Base-by-base conservation (phyloP, 2,113 vertebrate genomes). In the Nibea albiflora region DNA sequence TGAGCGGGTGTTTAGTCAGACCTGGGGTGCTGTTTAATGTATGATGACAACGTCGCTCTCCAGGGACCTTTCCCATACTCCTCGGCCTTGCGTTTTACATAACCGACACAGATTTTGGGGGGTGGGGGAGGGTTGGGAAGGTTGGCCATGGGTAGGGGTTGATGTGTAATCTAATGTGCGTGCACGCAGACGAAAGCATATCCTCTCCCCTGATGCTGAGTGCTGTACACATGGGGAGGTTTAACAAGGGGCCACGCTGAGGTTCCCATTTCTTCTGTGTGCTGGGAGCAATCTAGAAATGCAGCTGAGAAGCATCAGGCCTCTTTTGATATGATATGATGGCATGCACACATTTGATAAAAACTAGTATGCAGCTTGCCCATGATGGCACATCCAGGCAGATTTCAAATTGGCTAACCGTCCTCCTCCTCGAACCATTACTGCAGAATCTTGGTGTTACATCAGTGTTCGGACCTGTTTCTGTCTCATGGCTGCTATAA, bases 11-110 rank as follows among this genome's bases (percentile, higher is more conserved):
- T 95, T 95, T 94, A 93, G 92, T 93, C 91, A 90, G 92, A 94
- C 93, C 90, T 73, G 86, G 76, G 92, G 92, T 94, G 88, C 92
- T 94, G 90, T 95, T 95, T 93, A 92, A 93, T 94, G 93, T 93
- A 94, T 93, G 90, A 94, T 93, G 92, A 94, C 91, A 94, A 88
- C 83, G 85, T 83, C 47, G 81, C 88, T 94, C 92, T 88, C 90
- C 24, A 22, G 90, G 92, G 94, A 93, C 85, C 82, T 89, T 86
- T 87, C 82, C 86, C 89, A 83, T 88, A 85, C 71, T 87, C 86
- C 83, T 89, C 67, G 53, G 66, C 84, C 84, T 52, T 52, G 67
- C 85, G 39, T 83, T 92, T 94, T 95, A 94, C 89, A 93, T 92
- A 94, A 95, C 87, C 31, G 91, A 92, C 84, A 90, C 84, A 87